Evolutionary conservation across 2,113 vertebrate species (phyloP).

Genomic region (Mungos mungo): DNA sequence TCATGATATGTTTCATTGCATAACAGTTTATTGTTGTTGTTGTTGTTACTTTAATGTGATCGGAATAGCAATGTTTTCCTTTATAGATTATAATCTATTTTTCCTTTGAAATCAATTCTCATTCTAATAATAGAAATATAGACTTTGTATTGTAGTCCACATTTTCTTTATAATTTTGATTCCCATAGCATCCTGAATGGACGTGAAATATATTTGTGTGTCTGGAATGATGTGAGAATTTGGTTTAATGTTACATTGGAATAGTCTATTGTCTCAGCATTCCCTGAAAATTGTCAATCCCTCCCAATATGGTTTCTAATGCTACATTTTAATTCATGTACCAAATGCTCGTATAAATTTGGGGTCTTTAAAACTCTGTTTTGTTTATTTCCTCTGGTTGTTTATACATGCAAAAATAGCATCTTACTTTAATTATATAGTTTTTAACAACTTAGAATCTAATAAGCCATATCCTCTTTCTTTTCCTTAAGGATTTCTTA

Average conservation of each 20-base stretch:
- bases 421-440: not conserved
- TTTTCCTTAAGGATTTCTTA: not conserved
- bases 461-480: not conserved
- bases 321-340: not conserved
- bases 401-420: not conserved
- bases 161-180: not conserved
- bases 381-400: not conserved
- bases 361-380: not conserved
- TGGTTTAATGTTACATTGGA: not conserved
- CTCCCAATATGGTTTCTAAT: not conserved
- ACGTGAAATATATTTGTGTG: not conserved
- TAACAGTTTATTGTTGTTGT: not conserved
- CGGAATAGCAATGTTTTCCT: not conserved
- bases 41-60: not conserved
- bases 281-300: not conserved
- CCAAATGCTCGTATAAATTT: not conserved
- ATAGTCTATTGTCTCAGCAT: not conserved
- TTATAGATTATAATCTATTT: not conserved
- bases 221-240: not conserved
- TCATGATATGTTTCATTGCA: not conserved
- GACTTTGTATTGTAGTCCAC: not conserved
- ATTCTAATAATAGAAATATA: not conserved
- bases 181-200: not conserved
- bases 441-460: not conserved
- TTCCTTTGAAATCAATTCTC: not conserved